phyloP scores from a whole-genome alignment of 2,797 vertebrate genomes.

The Carduelis carduelis region DNA sequence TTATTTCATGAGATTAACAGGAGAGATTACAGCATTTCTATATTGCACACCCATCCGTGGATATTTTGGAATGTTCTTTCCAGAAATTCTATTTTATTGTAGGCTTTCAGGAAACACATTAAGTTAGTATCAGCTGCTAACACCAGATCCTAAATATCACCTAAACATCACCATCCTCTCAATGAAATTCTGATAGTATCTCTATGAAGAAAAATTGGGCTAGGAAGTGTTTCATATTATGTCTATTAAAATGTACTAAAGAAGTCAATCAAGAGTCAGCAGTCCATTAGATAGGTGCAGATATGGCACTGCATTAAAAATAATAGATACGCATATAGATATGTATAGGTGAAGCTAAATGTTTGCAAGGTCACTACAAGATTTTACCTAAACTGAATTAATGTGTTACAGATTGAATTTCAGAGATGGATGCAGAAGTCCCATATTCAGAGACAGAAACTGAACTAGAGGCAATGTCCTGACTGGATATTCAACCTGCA shows the following conservation, averaged over 20 bases:
- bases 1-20: neutral
- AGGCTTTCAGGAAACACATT: neutral
- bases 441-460: neutral
- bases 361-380: neutral
- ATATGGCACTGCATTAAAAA: neutral
- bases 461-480: neutral
- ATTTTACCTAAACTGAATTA: neutral
- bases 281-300: neutral
- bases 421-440: neutral
- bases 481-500: neutral
- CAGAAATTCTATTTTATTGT: neutral
- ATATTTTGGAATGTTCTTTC: neutral
- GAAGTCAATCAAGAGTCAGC: neutral
- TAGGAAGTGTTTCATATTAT: neutral
- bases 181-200: neutral
- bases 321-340: neutral
- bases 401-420: neutral
- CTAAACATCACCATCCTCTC: neutral
- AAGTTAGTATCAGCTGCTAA: neutral
- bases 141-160: neutral
- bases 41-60: neutral
- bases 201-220: neutral
- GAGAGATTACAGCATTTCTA: neutral
- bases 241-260: neutral
- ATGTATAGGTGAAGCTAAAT: neutral